Conservation (phyloP, 2,113 vertebrate species). For the Acinonyx jubatus region DNA sequence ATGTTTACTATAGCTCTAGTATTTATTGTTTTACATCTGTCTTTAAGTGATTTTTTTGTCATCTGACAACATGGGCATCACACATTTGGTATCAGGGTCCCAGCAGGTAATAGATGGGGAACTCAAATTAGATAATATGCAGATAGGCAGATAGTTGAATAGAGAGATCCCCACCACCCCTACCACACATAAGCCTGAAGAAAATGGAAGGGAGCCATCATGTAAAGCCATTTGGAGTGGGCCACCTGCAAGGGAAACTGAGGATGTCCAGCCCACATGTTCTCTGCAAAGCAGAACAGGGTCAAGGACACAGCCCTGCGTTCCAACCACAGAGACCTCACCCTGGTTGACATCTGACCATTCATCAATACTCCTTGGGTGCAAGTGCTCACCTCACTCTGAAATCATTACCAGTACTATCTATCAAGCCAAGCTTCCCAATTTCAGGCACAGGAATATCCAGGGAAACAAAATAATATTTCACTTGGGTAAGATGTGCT, state of each 20-base stretch:
- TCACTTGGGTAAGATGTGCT: background rate
- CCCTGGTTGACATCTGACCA: background rate
- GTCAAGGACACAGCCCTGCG: background rate
- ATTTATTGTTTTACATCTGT: background rate
- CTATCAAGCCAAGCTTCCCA: background rate
- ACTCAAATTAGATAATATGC: background rate
- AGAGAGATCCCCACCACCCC: background rate
- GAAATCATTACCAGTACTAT: background rate
- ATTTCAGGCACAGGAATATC: conserved; percentile 9
- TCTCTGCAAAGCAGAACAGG: background rate
- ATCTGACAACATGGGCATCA: background rate
- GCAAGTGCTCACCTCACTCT: background rate
- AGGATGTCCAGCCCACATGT: background rate
- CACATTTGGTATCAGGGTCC: background rate
- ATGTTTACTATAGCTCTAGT: background rate
- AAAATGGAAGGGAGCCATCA: background rate
- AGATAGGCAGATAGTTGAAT: background rate
- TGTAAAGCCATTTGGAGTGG: background rate
- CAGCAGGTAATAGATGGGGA: background rate
- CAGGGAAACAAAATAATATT: background rate
- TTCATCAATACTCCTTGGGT: background rate
- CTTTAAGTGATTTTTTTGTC: background rate
- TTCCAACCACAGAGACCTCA: background rate
- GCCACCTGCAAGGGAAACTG: background rate
- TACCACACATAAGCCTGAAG: background rate